phyloP scores from a whole-genome alignment of 2,113 vertebrate species.

The Oreochromis aureus region DNA sequence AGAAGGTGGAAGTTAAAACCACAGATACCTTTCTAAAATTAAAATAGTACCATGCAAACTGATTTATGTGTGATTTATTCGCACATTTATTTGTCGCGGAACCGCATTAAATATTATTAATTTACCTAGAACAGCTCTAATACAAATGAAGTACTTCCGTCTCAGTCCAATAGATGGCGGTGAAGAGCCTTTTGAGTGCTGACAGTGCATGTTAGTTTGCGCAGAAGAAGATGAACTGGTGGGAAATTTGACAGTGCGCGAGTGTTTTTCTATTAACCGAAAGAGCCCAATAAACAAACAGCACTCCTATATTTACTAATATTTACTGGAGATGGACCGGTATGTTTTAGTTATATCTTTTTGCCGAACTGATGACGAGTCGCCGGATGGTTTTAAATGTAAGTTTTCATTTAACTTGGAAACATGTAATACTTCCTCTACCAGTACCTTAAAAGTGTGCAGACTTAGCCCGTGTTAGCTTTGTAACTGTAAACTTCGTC shows the following conservation, averaged over 20 bases:
- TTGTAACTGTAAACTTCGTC: background rate
- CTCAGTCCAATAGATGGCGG: background rate
- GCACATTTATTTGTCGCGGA: rapidly evolving
- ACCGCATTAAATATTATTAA: background rate
- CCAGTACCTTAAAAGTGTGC: background rate
- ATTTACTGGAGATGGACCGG: constrained; percentile 40
- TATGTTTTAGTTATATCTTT: constrained; percentile 52
- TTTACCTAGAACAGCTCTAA: background rate
- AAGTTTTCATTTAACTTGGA: background rate
- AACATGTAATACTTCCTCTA: background rate
- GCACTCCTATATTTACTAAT: rapidly evolving
- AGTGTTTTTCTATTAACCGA: background rate
- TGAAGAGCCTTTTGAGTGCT: background rate
- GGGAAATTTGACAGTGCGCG: constrained; percentile 59
- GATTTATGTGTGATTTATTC: background rate
- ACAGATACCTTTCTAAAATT: background rate
- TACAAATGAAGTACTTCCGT: background rate
- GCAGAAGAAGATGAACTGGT: constrained; percentile 24
- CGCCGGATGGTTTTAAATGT: constrained; percentile 17
- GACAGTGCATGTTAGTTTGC: too few species aligned
- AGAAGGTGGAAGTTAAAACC: background rate
- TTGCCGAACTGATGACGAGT: background rate
- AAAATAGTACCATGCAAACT: background rate
- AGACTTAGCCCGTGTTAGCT: background rate
- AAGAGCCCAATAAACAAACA: background rate